Conservation (phyloP, 2,888 invertebrate genomes). For the Cephus rjabovi region DNA sequence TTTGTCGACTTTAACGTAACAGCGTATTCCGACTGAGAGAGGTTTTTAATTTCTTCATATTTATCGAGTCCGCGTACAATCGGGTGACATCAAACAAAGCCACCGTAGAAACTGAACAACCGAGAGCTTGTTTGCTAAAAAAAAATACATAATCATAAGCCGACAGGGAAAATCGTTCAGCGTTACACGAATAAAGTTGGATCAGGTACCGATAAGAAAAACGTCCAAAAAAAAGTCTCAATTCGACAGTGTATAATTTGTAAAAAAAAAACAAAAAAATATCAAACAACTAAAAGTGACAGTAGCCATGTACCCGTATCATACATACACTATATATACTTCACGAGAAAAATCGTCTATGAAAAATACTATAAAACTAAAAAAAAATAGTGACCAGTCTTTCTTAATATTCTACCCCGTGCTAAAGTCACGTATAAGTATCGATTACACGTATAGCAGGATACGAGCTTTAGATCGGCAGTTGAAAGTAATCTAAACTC, state of each 20-base stretch:
- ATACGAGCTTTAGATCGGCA: not conserved
- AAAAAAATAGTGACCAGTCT: not conserved
- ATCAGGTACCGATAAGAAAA: not conserved
- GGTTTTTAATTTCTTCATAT: not conserved
- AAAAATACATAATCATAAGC: not conserved
- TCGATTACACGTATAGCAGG: not conserved
- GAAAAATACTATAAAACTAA: not conserved
- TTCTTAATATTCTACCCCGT: not conserved
- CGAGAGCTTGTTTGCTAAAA: not conserved
- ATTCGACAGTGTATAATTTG: not conserved
- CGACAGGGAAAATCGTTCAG: not conserved
- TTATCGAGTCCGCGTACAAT: not conserved
- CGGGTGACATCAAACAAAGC: not conserved
- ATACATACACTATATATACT: not conserved
- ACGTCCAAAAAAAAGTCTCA: not conserved
- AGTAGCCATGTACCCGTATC: not conserved
- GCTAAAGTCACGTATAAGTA: not conserved
- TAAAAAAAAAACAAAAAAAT: not conserved
- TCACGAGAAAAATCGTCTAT: not conserved
- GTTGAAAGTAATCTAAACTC: not conserved
- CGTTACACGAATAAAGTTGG: not conserved
- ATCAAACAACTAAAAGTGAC: not conserved
- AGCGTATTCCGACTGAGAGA: not conserved
- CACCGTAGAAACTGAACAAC: not conserved
- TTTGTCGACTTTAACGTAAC: not conserved